Evolutionary conservation across 1,140 invertebrate species (phyloP), one percentile per base, ranked within the genome.

Genomic region (Drosophila punjabiensis): DNA sequence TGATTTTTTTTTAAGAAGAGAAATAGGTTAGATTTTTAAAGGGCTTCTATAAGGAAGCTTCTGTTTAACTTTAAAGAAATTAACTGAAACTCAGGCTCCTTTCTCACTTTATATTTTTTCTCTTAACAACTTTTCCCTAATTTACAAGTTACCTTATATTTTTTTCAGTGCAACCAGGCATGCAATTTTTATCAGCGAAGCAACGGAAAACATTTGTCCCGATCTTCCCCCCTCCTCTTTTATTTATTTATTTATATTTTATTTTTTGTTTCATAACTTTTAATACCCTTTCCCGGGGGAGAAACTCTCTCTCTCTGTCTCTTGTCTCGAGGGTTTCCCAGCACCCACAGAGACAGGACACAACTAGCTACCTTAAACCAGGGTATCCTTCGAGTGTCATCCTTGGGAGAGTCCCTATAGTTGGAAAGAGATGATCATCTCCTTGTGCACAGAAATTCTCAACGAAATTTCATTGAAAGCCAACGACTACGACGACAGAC

Each of bases 381-480:
- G 66, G 66, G 66, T 69, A 69, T 33, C 1, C 2, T 6, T 5
- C 13, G 0, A 11, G 63, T 37, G 18, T 69, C 63, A 69, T 67
- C 18, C 6, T 0, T 7, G 7, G 2, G 7, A 14, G 35, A 14
- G n/a, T 9, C 6, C 3, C 6, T 9, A 4, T 16, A n/a, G 10
- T 5, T 0, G 32, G 10, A n/a, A n/a, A 14, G 5, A 24, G 33
- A 58, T 58, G 63, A 66, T 50, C 43, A 68, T 71, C 50, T 30
- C 32, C 33, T 55, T 53, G 67, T 79, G 73, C 67, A 65, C 76
- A 80, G 73, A 83, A 85, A 84, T 84, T 62, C 67, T 78, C 70
- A 47, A 62, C 74, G 83, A 85, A 84, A 86, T 85, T 85, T 75
- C 68, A 79, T 78, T 84, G 82, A 84, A 81, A 81, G 82, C 63